phyloP scores from a whole-genome alignment of 2,888 invertebrate genomes.

The Heteromurus nitidus region DNA sequence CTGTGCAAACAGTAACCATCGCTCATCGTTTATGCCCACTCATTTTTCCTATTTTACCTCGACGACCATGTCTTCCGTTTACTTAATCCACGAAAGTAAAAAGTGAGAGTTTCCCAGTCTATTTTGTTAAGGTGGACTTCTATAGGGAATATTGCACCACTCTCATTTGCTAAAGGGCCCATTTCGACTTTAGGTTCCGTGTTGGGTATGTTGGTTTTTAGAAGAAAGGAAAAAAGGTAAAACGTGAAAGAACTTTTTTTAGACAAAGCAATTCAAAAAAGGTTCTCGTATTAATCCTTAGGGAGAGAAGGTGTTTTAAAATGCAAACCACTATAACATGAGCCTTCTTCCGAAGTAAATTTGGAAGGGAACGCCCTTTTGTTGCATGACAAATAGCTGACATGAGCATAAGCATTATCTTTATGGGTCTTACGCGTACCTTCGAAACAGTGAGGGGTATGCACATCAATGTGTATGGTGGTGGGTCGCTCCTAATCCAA shows the following conservation, averaged over 20 bases:
- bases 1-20: not conserved
- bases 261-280: conserved; percentile 30
- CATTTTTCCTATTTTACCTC: conserved; percentile 11
- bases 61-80: no score
- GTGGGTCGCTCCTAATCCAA: conserved; percentile 6
- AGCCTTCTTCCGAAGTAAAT: conserved; percentile 37
- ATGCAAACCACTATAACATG: conserved; percentile 27
- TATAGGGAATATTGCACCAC: not conserved
- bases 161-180: not conserved
- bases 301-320: conserved; percentile 47
- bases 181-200: not conserved
- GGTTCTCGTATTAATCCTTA: conserved; percentile 50
- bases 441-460: not conserved
- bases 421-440: conserved; percentile 10
- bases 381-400: conserved; percentile 60
- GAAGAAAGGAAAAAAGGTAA: not conserved
- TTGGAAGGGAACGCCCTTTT: conserved; percentile 52
- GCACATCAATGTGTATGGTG: not conserved
- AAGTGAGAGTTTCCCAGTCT: not conserved
- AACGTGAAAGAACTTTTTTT: not conserved
- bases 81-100: not conserved
- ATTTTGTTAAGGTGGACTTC: not conserved
- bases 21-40: not conserved
- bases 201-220: not conserved
- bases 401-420: conserved; percentile 58